Percentiles rank a stretch among this genome's conserved stretches.
These are phyloP conservation scores for Leptopilina myrica DNA, from an alignment of 2,888 invertebrate genomes.

Conservation along the genomic window DNA sequence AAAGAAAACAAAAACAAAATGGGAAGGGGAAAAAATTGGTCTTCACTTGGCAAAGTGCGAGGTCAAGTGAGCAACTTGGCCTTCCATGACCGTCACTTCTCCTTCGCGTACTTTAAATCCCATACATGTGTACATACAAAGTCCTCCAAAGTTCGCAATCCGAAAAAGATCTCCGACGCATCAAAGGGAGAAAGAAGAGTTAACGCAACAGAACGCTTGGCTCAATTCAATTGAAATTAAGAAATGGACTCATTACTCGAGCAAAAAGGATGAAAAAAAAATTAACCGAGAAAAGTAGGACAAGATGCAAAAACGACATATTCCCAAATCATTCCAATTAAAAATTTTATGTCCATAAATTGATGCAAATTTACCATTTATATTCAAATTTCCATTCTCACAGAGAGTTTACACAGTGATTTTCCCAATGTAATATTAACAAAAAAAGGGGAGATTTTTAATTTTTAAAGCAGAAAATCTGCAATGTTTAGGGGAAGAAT, in stretches of 20 bases:
- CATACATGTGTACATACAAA: neutral
- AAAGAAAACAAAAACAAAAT: neutral
- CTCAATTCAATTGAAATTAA: conserved; percentile 16
- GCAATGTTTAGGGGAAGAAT: no score
- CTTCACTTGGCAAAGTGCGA: conserved; percentile 26
- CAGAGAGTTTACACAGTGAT: no score
- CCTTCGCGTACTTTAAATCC: neutral
- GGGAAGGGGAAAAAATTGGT: neutral
- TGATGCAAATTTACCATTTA: no score
- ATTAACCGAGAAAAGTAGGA: neutral
- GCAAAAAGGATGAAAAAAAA: neutral
- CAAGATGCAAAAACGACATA: neutral
- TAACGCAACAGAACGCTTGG: conserved; percentile 15
- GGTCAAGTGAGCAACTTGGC: conserved; percentile 37
- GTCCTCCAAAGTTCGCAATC: conserved; percentile 31
- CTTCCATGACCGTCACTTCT: conserved; percentile 35
- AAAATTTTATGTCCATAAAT: neutral
- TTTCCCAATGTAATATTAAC: no score
- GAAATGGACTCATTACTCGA: neutral
- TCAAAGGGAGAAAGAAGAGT: neutral
- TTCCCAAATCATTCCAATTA: neutral
- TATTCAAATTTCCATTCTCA: no score
- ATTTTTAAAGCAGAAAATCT: no score
- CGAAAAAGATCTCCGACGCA: conserved; percentile 28
- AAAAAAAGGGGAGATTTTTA: no score